Conservation (phyloP, 2,113 vertebrate genomes). For the Pampusana beccarii region DNA sequence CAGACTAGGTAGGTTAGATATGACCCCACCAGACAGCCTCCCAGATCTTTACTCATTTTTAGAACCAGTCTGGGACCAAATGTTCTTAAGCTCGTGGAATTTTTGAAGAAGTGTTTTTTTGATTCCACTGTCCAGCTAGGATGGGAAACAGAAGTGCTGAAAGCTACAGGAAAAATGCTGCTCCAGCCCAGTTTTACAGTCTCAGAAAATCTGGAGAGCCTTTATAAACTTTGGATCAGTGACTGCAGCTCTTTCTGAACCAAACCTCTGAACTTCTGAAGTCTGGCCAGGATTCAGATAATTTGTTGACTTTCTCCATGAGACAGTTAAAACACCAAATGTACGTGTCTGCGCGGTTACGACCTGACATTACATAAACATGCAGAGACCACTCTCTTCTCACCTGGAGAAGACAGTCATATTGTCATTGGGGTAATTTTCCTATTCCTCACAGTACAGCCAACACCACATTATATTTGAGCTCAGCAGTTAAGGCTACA, state of each 20-base stretch:
- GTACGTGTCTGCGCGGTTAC: fast-evolving
- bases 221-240: constrained; percentile 44
- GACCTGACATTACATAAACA: neutral
- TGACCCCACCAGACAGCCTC: constrained; percentile 24
- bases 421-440: neutral
- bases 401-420: neutral
- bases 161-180: constrained; percentile 49
- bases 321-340: neutral
- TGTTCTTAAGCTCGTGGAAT: constrained; percentile 66
- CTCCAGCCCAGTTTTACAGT: constrained; percentile 58
- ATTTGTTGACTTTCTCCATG: neutral
- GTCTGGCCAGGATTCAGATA: constrained; percentile 15
- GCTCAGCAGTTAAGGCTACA: neutral
- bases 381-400: neutral
- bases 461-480: neutral
- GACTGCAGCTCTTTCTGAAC: constrained; percentile 49
- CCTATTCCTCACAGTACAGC: neutral
- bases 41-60: constrained; percentile 50
- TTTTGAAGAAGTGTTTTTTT: constrained; percentile 60
- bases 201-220: constrained; percentile 48
- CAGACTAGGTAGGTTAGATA: neutral
- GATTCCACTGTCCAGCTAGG: constrained; percentile 31
- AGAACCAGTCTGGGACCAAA: constrained; percentile 55
- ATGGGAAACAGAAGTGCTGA: constrained; percentile 64
- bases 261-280: constrained; percentile 48